Evolutionary conservation across 2,797 vertebrate species (phyloP).

Genomic region (Mycteria americana): DNA sequence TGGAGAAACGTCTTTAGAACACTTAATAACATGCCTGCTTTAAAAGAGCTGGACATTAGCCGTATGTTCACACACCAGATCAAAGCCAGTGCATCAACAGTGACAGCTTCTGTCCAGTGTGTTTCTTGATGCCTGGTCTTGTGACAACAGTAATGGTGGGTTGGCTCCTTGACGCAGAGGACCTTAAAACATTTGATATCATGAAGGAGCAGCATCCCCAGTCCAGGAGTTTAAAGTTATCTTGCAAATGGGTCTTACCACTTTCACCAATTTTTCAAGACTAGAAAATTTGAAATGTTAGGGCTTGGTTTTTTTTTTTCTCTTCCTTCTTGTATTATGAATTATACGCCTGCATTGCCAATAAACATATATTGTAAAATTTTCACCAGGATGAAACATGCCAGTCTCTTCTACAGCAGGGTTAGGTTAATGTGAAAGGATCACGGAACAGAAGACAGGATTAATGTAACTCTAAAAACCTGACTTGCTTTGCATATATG

Average conservation of each 20-base stretch:
- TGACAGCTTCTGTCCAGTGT: background rate
- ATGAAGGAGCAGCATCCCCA: conserved; percentile 32
- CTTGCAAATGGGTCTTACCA: background rate
- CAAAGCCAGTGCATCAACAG: background rate
- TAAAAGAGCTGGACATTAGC: background rate
- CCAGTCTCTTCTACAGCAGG: background rate
- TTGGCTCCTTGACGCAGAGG: conserved; percentile 54
- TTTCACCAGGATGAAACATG: background rate
- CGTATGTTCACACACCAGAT: background rate
- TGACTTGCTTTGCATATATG: background rate
- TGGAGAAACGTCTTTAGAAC: conserved; percentile 53
- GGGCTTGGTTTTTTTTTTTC: fast-evolving
- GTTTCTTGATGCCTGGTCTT: background rate
- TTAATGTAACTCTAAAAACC: background rate
- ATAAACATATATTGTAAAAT: background rate
- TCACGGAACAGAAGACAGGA: background rate
- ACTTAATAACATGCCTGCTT: background rate
- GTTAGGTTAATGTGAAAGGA: background rate
- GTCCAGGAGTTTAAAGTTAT: background rate
- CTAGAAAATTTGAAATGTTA: background rate
- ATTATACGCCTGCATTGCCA: background rate
- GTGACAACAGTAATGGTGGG: background rate
- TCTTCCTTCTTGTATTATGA: background rate
- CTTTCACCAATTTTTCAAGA: conserved; percentile 12
- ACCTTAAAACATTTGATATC: background rate